Conservation (phyloP, 2,113 vertebrate species). For the Nycticebus coucang region DNA sequence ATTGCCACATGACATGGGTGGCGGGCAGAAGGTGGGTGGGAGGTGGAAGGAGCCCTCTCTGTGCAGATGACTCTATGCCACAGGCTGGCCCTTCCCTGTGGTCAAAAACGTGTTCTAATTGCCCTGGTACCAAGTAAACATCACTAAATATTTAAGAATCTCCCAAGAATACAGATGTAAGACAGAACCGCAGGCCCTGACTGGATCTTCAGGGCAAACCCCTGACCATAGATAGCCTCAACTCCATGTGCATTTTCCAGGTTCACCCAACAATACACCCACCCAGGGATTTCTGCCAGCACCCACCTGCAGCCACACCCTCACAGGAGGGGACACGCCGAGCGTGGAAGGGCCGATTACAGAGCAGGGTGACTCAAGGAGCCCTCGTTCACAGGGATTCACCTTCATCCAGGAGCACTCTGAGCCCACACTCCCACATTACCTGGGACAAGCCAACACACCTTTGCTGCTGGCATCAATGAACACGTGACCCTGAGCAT, state of each 20-base stretch:
- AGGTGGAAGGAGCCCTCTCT: no score
- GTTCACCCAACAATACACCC: background rate
- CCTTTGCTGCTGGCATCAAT: background rate
- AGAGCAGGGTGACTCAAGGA: background rate
- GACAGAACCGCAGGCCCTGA: background rate
- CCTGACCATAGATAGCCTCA: background rate
- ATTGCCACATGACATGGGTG: rapidly evolving
- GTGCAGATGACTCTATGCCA: no score
- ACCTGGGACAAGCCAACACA: background rate
- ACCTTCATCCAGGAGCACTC: background rate
- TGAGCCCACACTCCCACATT: background rate
- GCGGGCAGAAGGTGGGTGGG: no score
- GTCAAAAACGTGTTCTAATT: no score
- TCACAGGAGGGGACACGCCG: background rate
- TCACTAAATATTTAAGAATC: background rate
- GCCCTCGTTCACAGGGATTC: background rate
- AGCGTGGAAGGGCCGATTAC: background rate
- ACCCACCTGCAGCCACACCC: no score
- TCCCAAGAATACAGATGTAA: background rate
- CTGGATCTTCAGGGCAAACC: background rate
- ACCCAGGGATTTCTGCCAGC: background rate
- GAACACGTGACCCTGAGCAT: background rate
- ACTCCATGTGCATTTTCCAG: background rate
- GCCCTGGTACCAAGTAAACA: background rate
- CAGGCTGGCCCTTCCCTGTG: background rate